These are phyloP conservation scores for Pantelozetes paolii DNA, from an alignment of 2,888 invertebrate species.

Conservation along the genomic window DNA sequence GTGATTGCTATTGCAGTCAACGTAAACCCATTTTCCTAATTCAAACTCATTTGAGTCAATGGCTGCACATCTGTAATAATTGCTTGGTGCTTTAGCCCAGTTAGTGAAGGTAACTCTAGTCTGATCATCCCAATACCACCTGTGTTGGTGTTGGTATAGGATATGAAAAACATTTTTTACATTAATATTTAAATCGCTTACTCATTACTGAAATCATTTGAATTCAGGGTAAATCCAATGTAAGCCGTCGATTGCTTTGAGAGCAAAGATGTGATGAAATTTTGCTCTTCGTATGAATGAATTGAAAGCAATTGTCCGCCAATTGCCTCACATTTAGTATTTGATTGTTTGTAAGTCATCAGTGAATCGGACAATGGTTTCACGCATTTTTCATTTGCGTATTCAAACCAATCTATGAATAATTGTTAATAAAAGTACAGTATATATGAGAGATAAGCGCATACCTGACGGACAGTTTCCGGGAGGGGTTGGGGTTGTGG, in stretches of 20 bases:
- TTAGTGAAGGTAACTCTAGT: neutral
- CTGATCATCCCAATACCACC: neutral
- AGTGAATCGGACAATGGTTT: neutral
- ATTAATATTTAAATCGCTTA: no score
- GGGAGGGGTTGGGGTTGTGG: neutral
- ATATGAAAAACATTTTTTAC: no score
- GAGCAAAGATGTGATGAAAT: neutral
- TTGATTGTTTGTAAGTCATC: neutral
- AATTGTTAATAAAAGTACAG: no score
- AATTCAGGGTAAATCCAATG: neutral
- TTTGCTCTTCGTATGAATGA: neutral
- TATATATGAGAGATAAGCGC: no score
- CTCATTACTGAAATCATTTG: no score
- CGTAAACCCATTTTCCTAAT: neutral
- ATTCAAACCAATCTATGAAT: neutral
- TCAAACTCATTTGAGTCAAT: neutral
- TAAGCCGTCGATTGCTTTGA: neutral
- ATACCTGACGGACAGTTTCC: slow-evolving; percentile 5
- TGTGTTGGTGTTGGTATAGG: neutral
- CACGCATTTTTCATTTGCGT: neutral
- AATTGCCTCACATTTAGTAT: neutral
- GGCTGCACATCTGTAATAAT: neutral
- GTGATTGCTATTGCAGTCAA: neutral
- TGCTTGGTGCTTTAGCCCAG: neutral
- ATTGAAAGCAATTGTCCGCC: neutral